These are phyloP conservation scores for Erethizon dorsatum DNA, from an alignment of 2,797 vertebrate species.

Conservation along the genomic window DNA sequence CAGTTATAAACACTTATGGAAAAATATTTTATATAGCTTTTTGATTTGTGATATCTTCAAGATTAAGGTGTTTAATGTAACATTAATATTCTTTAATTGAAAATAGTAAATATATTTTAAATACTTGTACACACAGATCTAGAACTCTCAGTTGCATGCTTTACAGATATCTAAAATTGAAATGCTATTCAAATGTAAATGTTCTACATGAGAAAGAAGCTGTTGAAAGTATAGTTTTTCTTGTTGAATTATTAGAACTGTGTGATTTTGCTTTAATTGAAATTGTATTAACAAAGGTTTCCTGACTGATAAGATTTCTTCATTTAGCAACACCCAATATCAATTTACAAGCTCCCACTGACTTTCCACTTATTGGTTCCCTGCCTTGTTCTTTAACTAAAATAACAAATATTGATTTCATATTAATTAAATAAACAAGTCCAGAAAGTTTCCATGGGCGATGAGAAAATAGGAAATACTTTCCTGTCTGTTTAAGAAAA, in stretches of 20 bases:
- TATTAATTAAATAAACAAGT: conserved; percentile 74
- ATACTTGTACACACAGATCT: conserved; percentile 63
- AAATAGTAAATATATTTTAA: conserved; percentile 76
- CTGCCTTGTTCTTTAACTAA: conserved; percentile 70
- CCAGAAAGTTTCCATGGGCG: background rate
- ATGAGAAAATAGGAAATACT: conserved; percentile 67
- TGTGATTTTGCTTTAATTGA: conserved; percentile 88
- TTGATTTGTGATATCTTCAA: conserved; percentile 32
- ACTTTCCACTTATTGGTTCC: conserved; percentile 60
- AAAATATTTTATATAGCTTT: background rate
- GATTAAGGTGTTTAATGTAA: conserved; percentile 81
- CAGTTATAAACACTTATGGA: background rate
- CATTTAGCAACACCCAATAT: conserved; percentile 77
- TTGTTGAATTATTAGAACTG: conserved; percentile 86
- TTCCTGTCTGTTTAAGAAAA: conserved; percentile 47
- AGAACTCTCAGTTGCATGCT: conserved; percentile 87
- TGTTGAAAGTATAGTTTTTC: conserved; percentile 85
- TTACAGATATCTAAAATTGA: conserved; percentile 85
- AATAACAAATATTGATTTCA: conserved; percentile 71
- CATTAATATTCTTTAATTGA: conserved; percentile 85
- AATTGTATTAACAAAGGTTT: conserved; percentile 88
- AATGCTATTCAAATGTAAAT: conserved; percentile 88
- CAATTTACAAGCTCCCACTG: conserved; percentile 65
- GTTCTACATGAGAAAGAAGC: conserved; percentile 86
- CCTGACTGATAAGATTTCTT: conserved; percentile 85